These are phyloP conservation scores for Phenganax stokvisi DNA, from an alignment of 92 coral and sea anemone species.

Conservation along the genomic window DNA sequence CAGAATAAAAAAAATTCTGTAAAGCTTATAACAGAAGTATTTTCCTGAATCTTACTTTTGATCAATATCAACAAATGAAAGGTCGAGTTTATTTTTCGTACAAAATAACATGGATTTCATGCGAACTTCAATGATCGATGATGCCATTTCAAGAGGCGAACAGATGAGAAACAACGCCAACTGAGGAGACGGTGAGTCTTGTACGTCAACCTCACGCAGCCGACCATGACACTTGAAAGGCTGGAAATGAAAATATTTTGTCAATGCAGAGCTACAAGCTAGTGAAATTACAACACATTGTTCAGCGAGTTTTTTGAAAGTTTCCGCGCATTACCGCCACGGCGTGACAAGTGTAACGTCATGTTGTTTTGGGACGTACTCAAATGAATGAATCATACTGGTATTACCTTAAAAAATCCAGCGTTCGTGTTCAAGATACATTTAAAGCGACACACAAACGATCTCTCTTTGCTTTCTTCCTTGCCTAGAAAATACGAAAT, in stretches of 20 bases:
- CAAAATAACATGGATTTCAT: conserved; percentile 87
- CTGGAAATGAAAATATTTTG: conserved; percentile 41
- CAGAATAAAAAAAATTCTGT: too few species aligned
- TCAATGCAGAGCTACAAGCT: background rate
- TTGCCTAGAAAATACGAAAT: background rate
- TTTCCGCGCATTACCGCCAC: background rate
- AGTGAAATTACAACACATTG: background rate
- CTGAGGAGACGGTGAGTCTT: conserved; percentile 67
- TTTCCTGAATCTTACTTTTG: conserved; percentile 68
- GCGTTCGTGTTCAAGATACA: conserved; percentile 97
- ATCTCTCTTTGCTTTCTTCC: conserved; percentile 66
- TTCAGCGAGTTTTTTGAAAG: too few species aligned
- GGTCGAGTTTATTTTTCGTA: conserved; percentile 95
- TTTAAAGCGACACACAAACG: conserved; percentile 88
- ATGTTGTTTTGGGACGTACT: background rate
- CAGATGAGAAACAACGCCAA: conserved; percentile 85
- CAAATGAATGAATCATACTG: background rate
- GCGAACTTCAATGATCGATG: conserved; percentile 88
- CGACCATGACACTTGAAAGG: conserved; percentile 99
- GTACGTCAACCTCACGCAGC: conserved; percentile 78
- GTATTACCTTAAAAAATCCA: conserved; percentile 91
- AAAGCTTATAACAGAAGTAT: background rate
- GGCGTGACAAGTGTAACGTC: background rate
- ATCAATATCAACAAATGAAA: conserved; percentile 91
- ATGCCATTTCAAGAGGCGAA: conserved; percentile 84